Evolutionary conservation across 2,113 vertebrate genomes (phyloP), one percentile per base, ranked within the genome.

Genomic region (Charina bottae): DNA sequence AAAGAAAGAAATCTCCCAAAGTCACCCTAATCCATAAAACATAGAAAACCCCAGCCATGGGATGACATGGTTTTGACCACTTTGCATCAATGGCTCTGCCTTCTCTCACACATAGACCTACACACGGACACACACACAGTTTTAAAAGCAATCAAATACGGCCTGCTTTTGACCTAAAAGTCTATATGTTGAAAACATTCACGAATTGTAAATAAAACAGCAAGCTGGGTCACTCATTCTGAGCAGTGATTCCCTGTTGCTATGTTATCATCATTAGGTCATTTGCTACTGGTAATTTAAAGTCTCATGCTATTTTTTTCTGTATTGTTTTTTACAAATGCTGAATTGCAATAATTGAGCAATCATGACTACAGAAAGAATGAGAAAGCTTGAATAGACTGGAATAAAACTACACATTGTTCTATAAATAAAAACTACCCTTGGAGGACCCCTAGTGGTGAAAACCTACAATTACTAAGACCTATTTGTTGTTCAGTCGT

Each of bases 281-380:
- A 10, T 60, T 94, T 91, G 83, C 28, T 87, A 0, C 0, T 21
- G 4, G 21, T 0, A 64, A 2, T 56, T 93, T 90, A 91, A 37
- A 92, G 62, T 90, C 68, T 85, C 53, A 24, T 84, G 83, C 90
- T 85, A 42, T 90, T 93, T 56, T n/a, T 6, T 87, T 59, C 28
- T 92, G 93, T 60, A 56, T 72, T 17, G 1, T 19, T n/a, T 37
- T 88, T 59, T 60, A 55, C 28, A 64, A 89, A 91, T 68, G 11
- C 58, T 85, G 83, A 55, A 93, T 1, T 28, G 33, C 4, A 13
- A 0, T 26, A 6, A 56, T 9, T 54, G 1, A 15, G 37, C 33
- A 59, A 2, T 37, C 12, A 23, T 60, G 26, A 5, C 33, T 8
- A 3, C 15, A 46, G 21, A 58, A 33, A 53, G 72, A 78, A 19